phyloP scores from a whole-genome alignment of 2,797 vertebrate genomes.

The Zalophus californianus region DNA sequence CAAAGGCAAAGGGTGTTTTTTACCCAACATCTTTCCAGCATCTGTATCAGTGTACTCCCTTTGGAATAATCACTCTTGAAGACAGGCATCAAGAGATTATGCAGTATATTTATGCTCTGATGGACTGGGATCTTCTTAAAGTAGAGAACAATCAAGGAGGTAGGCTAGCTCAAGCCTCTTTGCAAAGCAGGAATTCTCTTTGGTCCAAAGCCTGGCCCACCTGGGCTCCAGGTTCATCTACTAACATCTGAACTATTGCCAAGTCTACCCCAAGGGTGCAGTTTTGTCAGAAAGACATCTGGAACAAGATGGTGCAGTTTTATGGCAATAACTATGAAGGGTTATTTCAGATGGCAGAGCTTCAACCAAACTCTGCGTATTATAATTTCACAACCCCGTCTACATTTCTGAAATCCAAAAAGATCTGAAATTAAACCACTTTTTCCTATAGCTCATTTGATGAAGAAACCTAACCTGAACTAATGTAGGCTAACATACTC shows the following conservation, averaged over 20 bases:
- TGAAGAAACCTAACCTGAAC: background rate
- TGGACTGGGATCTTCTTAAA: background rate
- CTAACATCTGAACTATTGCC: no score
- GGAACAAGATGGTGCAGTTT: rapidly evolving
- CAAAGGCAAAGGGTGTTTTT: rapidly evolving
- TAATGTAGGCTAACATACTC: background rate
- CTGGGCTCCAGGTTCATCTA: rapidly evolving
- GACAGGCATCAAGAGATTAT: background rate
- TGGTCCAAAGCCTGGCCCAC: background rate
- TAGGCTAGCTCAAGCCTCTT: background rate
- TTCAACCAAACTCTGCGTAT: background rate
- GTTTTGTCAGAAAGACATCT: rapidly evolving
- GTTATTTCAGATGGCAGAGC: background rate
- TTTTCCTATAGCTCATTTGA: background rate
- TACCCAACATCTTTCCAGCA: background rate
- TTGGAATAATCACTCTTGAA: background rate
- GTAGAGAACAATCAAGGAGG: background rate
- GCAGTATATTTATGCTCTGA: no score
- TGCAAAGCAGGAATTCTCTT: background rate
- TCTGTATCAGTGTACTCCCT: background rate
- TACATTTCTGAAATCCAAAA: background rate
- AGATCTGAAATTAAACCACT: background rate
- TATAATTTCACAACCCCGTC: background rate
- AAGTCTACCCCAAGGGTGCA: no score
- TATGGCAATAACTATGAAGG: background rate